phyloP scores from a whole-genome alignment of 2,797 vertebrate species.

The Chromis chromis region DNA sequence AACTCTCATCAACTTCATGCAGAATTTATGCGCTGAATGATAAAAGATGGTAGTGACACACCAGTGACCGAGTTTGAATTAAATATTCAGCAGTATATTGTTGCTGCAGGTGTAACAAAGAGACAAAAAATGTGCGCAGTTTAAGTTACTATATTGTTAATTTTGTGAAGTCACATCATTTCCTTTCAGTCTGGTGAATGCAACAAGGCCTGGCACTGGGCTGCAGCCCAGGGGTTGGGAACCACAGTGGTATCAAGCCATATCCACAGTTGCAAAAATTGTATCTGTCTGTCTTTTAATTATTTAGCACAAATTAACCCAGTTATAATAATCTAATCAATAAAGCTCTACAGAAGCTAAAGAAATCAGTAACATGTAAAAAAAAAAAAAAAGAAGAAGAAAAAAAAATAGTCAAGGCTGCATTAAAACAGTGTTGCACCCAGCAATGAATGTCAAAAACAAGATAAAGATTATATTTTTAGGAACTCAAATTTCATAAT shows the following conservation, averaged over 20 bases:
- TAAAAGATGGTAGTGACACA: not conserved
- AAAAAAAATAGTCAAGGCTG: not conserved
- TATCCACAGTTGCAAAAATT: not conserved
- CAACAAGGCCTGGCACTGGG: too few species aligned
- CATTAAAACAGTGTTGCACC: not conserved
- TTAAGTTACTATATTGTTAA: not conserved
- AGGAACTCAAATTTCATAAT: conserved; percentile 29
- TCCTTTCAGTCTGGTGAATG: too few species aligned
- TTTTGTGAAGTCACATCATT: too few species aligned
- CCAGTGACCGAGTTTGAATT: too few species aligned
- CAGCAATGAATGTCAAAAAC: not conserved
- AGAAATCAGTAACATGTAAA: not conserved
- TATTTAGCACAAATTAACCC: not conserved
- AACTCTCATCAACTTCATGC: not conserved
- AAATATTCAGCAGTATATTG: too few species aligned
- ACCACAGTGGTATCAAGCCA: not conserved
- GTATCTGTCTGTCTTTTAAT: not conserved
- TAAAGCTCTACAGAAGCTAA: not conserved
- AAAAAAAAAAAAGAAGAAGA: too few species aligned
- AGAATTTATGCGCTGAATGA: not conserved
- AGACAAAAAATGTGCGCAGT: not conserved
- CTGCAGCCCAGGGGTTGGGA: not conserved
- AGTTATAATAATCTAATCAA: not conserved
- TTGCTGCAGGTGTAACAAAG: not conserved
- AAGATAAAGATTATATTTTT: conserved; percentile 1